Evolutionary conservation across 1,140 invertebrate species (phyloP).

Genomic region (Anastrepha ludens): DNA sequence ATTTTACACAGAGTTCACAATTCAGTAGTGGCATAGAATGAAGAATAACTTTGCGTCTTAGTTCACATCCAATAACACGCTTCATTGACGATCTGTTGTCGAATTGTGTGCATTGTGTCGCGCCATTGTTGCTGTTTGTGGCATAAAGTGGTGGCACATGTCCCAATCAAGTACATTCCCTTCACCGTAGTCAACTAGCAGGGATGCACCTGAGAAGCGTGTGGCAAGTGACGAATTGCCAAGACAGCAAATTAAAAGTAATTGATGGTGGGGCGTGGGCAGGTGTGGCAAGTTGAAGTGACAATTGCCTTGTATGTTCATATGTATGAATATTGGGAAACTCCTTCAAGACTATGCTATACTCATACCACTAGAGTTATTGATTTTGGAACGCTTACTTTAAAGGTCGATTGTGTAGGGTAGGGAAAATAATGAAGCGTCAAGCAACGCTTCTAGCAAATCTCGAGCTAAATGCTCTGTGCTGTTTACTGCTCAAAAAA

Average conservation of each 20-base stretch:
- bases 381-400: too few relatives aligned
- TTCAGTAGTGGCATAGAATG: not conserved
- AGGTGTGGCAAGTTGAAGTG: not conserved
- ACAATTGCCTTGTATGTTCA: not conserved
- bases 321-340: not conserved
- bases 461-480: too few relatives aligned
- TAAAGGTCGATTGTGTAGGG: too few relatives aligned
- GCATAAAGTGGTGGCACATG: constrained; percentile 49
- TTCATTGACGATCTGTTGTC: constrained; percentile 57
- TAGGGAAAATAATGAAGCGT: too few relatives aligned
- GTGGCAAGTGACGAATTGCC: constrained; percentile 24
- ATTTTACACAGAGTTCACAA: not conserved
- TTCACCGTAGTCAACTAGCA: constrained; percentile 25
- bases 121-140: not conserved
- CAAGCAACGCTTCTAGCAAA: too few relatives aligned
- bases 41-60: constrained; percentile 45
- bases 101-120: not conserved
- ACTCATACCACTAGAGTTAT: not conserved
- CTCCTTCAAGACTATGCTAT: not conserved
- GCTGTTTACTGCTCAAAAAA: too few relatives aligned
- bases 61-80: constrained; percentile 57
- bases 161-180: constrained; percentile 49
- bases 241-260: not conserved
- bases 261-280: not conserved
- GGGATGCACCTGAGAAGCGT: not conserved